phyloP scores from a whole-genome alignment of 1,140 invertebrate genomes.

The Magallana ariakensis region DNA sequence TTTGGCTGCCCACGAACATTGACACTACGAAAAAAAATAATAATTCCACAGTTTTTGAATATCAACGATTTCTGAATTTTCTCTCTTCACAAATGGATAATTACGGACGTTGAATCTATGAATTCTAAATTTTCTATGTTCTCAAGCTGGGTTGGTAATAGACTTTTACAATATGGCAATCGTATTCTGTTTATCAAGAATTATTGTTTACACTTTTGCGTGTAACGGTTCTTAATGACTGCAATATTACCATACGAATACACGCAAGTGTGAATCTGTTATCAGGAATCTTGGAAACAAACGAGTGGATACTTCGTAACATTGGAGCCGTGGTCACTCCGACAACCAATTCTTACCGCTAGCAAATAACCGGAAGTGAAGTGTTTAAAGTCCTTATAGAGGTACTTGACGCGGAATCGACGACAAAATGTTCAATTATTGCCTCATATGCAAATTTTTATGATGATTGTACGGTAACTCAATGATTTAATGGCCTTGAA shows the following conservation, averaged over 20 bases:
- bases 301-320: background rate
- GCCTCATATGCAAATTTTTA: slow-evolving; percentile 9
- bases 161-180: slow-evolving; percentile 13
- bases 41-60: no score
- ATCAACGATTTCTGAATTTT: no score
- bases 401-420: background rate
- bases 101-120: no score
- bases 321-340: background rate
- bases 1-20: no score
- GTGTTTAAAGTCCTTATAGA: background rate
- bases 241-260: background rate
- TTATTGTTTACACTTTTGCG: background rate
- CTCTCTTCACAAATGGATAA: no score
- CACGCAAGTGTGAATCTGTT: background rate
- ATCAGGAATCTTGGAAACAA: background rate
- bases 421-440: background rate
- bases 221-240: background rate
- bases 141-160: no score
- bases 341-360: background rate
- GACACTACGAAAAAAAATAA: no score
- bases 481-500: background rate
- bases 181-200: background rate
- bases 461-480: background rate
- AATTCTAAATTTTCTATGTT: no score
- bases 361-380: background rate